Evolutionary conservation across 2,888 invertebrate genomes (phyloP).

Genomic region (Agonum fuliginosum): DNA sequence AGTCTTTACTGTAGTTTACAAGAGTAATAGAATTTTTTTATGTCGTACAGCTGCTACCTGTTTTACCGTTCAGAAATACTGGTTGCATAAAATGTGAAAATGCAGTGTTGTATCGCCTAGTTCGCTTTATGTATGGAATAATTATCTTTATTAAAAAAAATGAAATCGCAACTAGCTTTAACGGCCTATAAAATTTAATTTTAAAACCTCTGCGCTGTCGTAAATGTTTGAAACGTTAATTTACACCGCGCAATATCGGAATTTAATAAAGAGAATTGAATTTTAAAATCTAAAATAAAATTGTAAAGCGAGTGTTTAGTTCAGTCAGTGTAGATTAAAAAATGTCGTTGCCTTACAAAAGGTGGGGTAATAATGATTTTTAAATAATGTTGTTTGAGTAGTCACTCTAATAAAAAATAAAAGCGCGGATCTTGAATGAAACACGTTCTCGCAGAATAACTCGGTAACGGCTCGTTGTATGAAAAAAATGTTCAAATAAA

Average conservation of each 20-base stretch:
- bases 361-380: too few species aligned
- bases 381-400: too few species aligned
- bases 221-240: slow-evolving; percentile 7
- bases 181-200: slow-evolving; percentile 34
- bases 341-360: too few species aligned
- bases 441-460: too few species aligned
- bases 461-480: too few species aligned
- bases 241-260: background rate
- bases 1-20: background rate
- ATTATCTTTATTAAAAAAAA: slow-evolving; percentile 44
- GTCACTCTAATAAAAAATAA: too few species aligned
- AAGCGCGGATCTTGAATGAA: too few species aligned
- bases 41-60: slow-evolving; percentile 23
- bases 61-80: background rate
- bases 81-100: slow-evolving; percentile 3
- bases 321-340: too few species aligned
- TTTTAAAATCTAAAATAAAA: background rate
- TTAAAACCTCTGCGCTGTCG: background rate
- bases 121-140: slow-evolving; percentile 2
- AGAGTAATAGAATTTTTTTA: slow-evolving; percentile 21
- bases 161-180: slow-evolving; percentile 37
- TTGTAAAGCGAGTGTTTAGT: too few species aligned
- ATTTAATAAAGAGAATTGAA: slow-evolving; percentile 16
- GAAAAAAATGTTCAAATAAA: too few species aligned
- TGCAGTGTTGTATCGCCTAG: background rate